These are phyloP conservation scores for Zosterops pallidus DNA, from an alignment of 2,113 vertebrate species.

Conservation along the genomic window DNA sequence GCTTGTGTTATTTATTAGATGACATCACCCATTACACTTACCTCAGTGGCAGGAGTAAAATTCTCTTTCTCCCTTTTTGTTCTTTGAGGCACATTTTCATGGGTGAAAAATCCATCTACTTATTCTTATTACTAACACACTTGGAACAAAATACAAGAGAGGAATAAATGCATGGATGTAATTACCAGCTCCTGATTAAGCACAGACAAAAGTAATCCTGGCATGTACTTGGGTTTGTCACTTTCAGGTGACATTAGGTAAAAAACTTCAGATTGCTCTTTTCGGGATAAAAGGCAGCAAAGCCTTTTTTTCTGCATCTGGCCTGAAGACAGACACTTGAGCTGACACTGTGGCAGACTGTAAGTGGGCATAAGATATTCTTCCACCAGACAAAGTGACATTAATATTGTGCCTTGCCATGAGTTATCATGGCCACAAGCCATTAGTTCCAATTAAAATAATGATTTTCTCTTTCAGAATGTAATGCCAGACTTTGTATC, in stretches of 20 bases:
- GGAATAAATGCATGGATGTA: background rate
- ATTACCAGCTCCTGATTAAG: conserved; percentile 31
- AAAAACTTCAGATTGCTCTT: background rate
- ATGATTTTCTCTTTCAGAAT: conserved; percentile 61
- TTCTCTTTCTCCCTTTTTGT: background rate
- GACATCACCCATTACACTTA: background rate
- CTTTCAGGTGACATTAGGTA: conserved; percentile 26
- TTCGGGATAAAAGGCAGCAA: conserved; percentile 4
- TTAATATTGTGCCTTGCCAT: conserved; percentile 55
- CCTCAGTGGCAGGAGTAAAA: background rate
- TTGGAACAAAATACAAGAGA: background rate
- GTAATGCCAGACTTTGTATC: conserved; percentile 20
- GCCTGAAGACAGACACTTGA: conserved; percentile 21
- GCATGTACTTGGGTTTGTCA: conserved; percentile 10
- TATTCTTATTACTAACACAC: background rate
- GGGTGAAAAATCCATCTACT: background rate
- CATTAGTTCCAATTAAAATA: conserved; percentile 71
- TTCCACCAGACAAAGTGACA: conserved; percentile 46
- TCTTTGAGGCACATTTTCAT: background rate
- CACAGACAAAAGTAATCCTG: background rate
- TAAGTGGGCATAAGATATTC: conserved; percentile 33
- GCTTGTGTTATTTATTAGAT: background rate
- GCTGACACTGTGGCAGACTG: background rate
- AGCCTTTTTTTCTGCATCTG: conserved; percentile 9
- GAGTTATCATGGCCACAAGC: conserved; percentile 57